phyloP scores from a whole-genome alignment of 2,113 vertebrate species.

The Datnioides undecimradiatus region DNA sequence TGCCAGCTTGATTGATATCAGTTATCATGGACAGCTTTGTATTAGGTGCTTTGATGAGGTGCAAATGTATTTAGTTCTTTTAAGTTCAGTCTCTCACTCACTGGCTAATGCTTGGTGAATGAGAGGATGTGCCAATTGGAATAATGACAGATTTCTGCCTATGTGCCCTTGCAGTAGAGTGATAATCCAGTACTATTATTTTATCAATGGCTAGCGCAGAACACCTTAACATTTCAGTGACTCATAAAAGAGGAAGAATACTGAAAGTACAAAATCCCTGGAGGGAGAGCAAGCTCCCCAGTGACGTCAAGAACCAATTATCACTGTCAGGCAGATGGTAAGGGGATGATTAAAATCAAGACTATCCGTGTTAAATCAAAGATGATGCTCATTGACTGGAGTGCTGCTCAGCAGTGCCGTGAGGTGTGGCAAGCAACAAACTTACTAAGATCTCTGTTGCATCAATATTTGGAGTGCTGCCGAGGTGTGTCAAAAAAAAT shows the following conservation, averaged over 20 bases:
- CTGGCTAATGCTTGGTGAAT: background rate
- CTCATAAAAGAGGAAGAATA: background rate
- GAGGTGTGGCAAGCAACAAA: background rate
- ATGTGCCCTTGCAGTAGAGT: background rate
- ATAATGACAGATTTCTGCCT: slow-evolving; percentile 3
- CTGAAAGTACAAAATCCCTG: background rate
- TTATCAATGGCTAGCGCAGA: background rate
- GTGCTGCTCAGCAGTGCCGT: slow-evolving; percentile 4
- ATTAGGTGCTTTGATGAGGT: slow-evolving; percentile 19
- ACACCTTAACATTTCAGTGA: slow-evolving; percentile 5
- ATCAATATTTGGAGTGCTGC: background rate
- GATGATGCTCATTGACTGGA: background rate
- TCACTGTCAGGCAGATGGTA: slow-evolving; percentile 20
- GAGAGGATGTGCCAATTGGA: background rate
- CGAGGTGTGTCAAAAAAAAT: background rate
- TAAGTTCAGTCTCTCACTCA: background rate
- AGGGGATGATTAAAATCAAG: slow-evolving; percentile 24
- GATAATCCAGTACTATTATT: slow-evolving; percentile 1
- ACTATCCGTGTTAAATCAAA: slow-evolving; percentile 22
- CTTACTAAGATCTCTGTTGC: background rate
- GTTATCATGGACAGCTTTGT: background rate
- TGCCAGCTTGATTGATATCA: slow-evolving; percentile 24
- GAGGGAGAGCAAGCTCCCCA: background rate
- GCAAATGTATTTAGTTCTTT: background rate
- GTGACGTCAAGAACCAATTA: slow-evolving; percentile 29